Percentiles rank a stretch among this genome's conserved stretches.
Conservation (phyloP, 2,797 vertebrate species). For the Triplophysa yarkandensis region DNA sequence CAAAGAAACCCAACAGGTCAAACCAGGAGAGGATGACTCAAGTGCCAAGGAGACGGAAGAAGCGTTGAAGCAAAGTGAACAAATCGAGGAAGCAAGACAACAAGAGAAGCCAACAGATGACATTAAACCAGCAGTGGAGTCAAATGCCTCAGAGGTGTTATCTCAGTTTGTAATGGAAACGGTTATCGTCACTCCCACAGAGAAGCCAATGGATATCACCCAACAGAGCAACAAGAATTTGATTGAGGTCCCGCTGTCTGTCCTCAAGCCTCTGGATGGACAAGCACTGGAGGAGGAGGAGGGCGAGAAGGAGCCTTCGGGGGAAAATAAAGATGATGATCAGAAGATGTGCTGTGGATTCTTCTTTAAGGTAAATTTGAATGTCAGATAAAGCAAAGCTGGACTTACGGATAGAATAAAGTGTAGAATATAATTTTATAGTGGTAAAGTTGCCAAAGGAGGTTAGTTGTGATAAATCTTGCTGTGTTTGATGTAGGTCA, state of each 20-base stretch:
- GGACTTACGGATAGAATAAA: not conserved
- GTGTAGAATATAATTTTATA: slow-evolving; percentile 34
- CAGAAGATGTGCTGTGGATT: slow-evolving; percentile 93
- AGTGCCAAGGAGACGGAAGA: slow-evolving; percentile 54
- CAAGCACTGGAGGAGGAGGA: slow-evolving; percentile 76
- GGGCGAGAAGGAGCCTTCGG: slow-evolving; percentile 69
- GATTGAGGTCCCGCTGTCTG: slow-evolving; percentile 92
- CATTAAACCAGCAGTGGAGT: slow-evolving; percentile 77
- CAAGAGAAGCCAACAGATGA: slow-evolving; percentile 62
- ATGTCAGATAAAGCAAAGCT: not conserved
- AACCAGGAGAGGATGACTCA: slow-evolving; percentile 53
- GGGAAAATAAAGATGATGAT: slow-evolving; percentile 82
- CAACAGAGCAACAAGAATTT: slow-evolving; percentile 78
- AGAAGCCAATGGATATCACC: slow-evolving; percentile 70
- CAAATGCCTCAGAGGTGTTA: slow-evolving; percentile 85
- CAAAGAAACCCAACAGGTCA: slow-evolving; percentile 61
- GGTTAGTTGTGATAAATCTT: slow-evolving; percentile 51
- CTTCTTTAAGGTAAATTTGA: slow-evolving; percentile 91
- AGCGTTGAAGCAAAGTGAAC: slow-evolving; percentile 45
- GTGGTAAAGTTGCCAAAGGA: slow-evolving; percentile 13
- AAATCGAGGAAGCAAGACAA: slow-evolving; percentile 34
- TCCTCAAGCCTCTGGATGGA: slow-evolving; percentile 82
- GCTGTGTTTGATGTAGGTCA: slow-evolving; percentile 73
- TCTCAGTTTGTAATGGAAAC: slow-evolving; percentile 86
- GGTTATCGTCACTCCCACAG: slow-evolving; percentile 83